Percentiles rank a stretch among this genome's conserved stretches.
phyloP scores from a whole-genome alignment of 2,888 invertebrate genomes.

The Ophioninae sp. region DNA sequence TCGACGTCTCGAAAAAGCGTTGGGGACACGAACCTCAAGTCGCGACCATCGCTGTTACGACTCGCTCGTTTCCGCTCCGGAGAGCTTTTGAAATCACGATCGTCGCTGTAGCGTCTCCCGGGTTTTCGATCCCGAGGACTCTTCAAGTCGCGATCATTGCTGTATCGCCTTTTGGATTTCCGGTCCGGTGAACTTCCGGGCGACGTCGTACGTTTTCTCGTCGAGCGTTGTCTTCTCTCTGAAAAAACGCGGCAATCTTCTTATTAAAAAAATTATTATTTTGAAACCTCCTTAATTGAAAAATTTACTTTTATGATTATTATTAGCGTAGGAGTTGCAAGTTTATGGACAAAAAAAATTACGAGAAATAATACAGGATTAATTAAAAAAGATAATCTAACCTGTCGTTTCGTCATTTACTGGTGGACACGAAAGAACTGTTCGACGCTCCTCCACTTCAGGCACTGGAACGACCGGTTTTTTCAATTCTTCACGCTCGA shows the following conservation, averaged over 20 bases:
- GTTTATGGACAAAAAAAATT: too few relatives aligned
- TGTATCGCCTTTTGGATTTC: too few relatives aligned
- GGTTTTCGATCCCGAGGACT: neutral
- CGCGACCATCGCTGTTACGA: slow-evolving; percentile 31
- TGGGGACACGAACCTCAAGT: slow-evolving; percentile 59
- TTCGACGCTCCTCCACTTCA: slow-evolving; percentile 68
- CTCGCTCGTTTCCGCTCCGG: slow-evolving; percentile 24
- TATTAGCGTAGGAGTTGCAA: too few relatives aligned
- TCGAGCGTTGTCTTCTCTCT: slow-evolving; percentile 38
- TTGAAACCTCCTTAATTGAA: neutral
- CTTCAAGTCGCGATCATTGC: too few relatives aligned
- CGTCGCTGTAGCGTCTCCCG: slow-evolving; percentile 38
- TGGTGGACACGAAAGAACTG: slow-evolving; percentile 57
- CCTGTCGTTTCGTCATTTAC: slow-evolving; percentile 55
- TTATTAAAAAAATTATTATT: neutral
- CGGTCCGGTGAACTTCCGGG: slow-evolving; percentile 29
- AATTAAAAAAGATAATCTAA: slow-evolving; percentile 30
- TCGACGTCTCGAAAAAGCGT: neutral
- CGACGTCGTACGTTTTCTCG: slow-evolving; percentile 49
- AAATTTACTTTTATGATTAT: too few relatives aligned
- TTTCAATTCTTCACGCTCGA: slow-evolving; percentile 72
- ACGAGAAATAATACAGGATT: neutral
- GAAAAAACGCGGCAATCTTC: slow-evolving; percentile 12
- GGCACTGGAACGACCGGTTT: slow-evolving; percentile 17
- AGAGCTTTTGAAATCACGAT: slow-evolving; percentile 24